Percentiles rank a stretch among this genome's conserved stretches.
Conservation (phyloP, 2,888 invertebrate genomes). For the Thymelicus acteon region DNA sequence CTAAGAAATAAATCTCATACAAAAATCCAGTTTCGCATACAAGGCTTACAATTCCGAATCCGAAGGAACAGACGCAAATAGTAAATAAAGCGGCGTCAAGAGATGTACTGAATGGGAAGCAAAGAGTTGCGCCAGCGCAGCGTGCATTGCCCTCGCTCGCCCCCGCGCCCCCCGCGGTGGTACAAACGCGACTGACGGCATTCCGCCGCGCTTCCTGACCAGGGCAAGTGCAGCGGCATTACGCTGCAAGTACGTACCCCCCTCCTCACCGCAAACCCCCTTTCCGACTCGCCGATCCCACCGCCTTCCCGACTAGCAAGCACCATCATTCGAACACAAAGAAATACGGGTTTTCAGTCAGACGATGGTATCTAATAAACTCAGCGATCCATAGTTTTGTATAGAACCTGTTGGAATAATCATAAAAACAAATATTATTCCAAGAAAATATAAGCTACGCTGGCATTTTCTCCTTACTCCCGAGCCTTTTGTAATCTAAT, state of each 20-base stretch:
- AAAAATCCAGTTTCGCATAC: constrained; percentile 19
- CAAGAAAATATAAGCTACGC: constrained; percentile 65
- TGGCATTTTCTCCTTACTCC: constrained; percentile 49
- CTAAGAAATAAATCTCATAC: constrained; percentile 5
- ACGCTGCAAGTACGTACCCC: constrained; percentile 73
- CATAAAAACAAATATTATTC: constrained; percentile 68
- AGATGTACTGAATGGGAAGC: constrained; percentile 71
- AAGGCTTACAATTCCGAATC: constrained; percentile 38
- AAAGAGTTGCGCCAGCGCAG: constrained; percentile 73
- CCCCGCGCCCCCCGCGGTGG: constrained; percentile 53
- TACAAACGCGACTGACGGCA: constrained; percentile 83
- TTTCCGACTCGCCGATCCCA: constrained; percentile 51
- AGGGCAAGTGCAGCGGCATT: constrained; percentile 82
- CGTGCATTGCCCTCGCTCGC: constrained; percentile 73
- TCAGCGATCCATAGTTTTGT: constrained; percentile 57
- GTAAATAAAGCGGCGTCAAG: constrained; percentile 68
- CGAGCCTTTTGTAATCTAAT: constrained; percentile 70
- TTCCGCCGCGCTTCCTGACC: constrained; percentile 84
- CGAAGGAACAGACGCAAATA: constrained; percentile 50
- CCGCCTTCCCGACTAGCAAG: constrained; percentile 49
- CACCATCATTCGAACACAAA: constrained; percentile 54
- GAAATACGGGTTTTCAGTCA: constrained; percentile 50
- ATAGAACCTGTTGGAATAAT: constrained; percentile 64
- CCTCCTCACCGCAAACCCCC: constrained; percentile 47
- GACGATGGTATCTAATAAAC: constrained; percentile 59